phyloP scores from a whole-genome alignment of 2,888 invertebrate species.

The Penaeus monodon region DNA sequence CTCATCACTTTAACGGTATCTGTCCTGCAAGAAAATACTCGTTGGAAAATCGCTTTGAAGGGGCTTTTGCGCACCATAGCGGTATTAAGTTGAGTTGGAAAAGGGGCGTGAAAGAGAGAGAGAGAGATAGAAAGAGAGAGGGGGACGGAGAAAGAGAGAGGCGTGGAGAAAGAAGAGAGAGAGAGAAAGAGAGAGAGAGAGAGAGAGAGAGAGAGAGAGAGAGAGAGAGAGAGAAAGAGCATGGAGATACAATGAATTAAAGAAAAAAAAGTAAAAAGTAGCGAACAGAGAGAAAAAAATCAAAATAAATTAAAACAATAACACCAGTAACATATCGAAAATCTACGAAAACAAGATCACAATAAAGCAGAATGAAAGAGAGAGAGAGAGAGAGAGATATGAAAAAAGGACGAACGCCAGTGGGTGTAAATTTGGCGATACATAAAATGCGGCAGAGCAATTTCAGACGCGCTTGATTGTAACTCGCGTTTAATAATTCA shows the following conservation, averaged over 20 bases:
- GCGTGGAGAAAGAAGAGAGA: background rate
- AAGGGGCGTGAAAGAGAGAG: background rate
- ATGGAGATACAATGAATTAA: background rate
- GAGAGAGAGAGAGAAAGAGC: background rate
- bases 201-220: background rate
- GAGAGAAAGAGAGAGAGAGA: background rate
- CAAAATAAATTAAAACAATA: background rate
- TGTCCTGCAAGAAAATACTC: no score
- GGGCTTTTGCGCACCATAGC: background rate
- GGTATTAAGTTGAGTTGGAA: background rate
- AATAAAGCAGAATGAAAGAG: background rate
- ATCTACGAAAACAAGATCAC: background rate
- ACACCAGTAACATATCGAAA: background rate
- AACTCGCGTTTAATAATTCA: conserved; percentile 14
- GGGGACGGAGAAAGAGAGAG: background rate
- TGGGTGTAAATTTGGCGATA: background rate
- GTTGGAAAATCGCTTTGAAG: no score
- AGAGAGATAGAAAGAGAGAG: conserved; percentile 18
- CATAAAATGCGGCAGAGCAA: background rate
- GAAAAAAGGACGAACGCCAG: background rate
- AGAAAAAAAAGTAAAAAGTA: background rate
- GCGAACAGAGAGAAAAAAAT: background rate
- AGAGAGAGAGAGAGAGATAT: conserved; percentile 2
- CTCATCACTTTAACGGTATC: no score
- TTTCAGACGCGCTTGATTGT: conserved; percentile 12